A percentile compares a stretch with the other conserved stretches of the same genome.
Conservation (phyloP, 2,797 vertebrate species). For the Ctenopoma kingsleyae region DNA sequence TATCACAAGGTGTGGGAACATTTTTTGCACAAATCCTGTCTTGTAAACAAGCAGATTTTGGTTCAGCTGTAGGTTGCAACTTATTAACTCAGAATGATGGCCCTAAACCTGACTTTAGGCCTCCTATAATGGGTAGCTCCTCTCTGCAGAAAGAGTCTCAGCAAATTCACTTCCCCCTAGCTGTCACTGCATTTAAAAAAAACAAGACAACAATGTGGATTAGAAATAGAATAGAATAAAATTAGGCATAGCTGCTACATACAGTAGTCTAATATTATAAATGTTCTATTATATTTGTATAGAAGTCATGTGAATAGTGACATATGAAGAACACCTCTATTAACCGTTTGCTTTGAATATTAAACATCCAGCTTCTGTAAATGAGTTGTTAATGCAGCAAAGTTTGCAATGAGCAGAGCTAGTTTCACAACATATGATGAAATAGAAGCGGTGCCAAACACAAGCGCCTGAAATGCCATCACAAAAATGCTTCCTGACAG, state of each 20-base stretch:
- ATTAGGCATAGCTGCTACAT: no score
- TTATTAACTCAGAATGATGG: constrained; percentile 51
- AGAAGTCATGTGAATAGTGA: background rate
- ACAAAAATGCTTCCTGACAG: constrained; percentile 40
- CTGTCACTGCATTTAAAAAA: constrained; percentile 17
- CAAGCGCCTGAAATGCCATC: constrained; percentile 17
- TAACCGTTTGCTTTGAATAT: constrained; percentile 6
- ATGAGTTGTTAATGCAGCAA: constrained; percentile 10
- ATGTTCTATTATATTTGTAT: background rate
- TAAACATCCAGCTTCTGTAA: constrained; percentile 8
- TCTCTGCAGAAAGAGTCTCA: constrained; percentile 15
- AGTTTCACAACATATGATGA: constrained; percentile 49
- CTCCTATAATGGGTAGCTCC: constrained; percentile 9
- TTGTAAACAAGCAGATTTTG: constrained; percentile 57
- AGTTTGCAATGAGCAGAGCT: constrained; percentile 16
- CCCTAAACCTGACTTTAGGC: constrained; percentile 38
- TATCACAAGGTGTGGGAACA: background rate
- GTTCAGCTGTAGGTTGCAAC: constrained; percentile 47
- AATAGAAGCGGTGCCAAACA: constrained; percentile 40
- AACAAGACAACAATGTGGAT: constrained; percentile 10
- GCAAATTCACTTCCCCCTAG: constrained; percentile 22
- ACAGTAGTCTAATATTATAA: background rate
- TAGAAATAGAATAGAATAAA: background rate
- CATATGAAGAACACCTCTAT: constrained; percentile 13
- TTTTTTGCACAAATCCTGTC: constrained; percentile 29